Conservation (phyloP, 92 coral and sea anemone species). For the Ricordea florida region DNA sequence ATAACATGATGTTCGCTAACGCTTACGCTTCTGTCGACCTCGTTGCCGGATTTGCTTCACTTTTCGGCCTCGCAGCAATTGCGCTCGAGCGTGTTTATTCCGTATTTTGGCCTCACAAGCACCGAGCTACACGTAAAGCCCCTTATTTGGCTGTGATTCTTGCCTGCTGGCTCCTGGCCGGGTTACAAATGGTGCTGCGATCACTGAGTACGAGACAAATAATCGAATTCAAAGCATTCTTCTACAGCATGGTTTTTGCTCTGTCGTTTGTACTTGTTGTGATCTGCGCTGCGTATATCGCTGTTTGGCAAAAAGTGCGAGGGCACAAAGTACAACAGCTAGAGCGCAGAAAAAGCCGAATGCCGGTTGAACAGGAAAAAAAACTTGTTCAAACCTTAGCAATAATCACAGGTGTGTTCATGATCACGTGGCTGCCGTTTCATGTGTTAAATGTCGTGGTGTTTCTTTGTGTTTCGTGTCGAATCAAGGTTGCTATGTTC, state of each 20-base stretch:
- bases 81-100: slow-evolving; percentile 29
- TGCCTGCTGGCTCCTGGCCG: slow-evolving; percentile 17
- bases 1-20: not conserved
- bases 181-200: slow-evolving; percentile 4
- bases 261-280: slow-evolving; percentile 45
- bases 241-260: slow-evolving; percentile 39
- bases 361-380: slow-evolving; percentile 25
- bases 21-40: slow-evolving; percentile 12
- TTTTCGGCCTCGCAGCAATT: slow-evolving; percentile 17
- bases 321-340: slow-evolving; percentile 9
- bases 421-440: slow-evolving; percentile 57
- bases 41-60: slow-evolving; percentile 24
- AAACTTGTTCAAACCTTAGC: slow-evolving; percentile 42
- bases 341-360: slow-evolving; percentile 25
- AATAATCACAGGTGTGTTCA: slow-evolving; percentile 55
- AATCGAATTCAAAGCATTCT: slow-evolving; percentile 24
- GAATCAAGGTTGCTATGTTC: not conserved
- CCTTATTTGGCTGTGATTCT: slow-evolving; percentile 11
- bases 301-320: slow-evolving; percentile 49
- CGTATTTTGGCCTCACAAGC: slow-evolving; percentile 39
- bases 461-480: slow-evolving; percentile 30
- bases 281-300: slow-evolving; percentile 34
- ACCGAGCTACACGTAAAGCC: slow-evolving; percentile 3
- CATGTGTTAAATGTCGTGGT: slow-evolving; percentile 40
- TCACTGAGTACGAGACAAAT: not conserved